Percentiles rank a stretch among this genome's conserved stretches.
These are phyloP conservation scores for Meloidogyne floridensis DNA, from an alignment of 1,140 invertebrate species.

Conservation along the genomic window DNA sequence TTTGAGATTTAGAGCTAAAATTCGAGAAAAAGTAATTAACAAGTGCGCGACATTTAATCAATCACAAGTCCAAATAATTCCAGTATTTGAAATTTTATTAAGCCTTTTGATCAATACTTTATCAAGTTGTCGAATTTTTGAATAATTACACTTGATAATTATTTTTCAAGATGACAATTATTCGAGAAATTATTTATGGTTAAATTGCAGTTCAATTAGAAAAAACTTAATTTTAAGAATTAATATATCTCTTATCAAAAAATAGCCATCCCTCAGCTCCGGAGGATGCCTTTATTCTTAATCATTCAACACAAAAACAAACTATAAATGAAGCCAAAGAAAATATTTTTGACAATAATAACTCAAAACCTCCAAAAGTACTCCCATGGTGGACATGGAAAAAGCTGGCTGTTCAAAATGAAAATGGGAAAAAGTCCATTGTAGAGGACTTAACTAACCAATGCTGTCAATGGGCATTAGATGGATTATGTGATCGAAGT, in stretches of 20 bases:
- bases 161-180: no score
- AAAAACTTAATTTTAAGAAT: neutral
- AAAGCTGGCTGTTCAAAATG: constrained; percentile 18
- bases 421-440: neutral
- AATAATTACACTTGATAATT: no score
- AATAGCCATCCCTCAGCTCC: neutral
- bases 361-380: neutral
- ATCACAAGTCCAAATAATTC: no score
- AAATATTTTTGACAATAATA: neutral
- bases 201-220: no score
- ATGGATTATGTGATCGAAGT: constrained; percentile 50
- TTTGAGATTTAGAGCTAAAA: no score
- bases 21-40: no score
- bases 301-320: neutral
- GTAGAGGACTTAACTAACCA: constrained; percentile 29
- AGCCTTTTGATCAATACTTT: no score
- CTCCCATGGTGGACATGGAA: constrained; percentile 24
- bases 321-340: neutral
- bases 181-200: no score
- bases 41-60: no score
- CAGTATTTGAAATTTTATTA: no score
- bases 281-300: neutral
- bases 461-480: constrained; percentile 53
- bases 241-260: neutral
- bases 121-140: no score